Evolutionary conservation across 2,797 vertebrate species (phyloP), one percentile per base, ranked within the genome.

Genomic region (Phoebastria nigripes): DNA sequence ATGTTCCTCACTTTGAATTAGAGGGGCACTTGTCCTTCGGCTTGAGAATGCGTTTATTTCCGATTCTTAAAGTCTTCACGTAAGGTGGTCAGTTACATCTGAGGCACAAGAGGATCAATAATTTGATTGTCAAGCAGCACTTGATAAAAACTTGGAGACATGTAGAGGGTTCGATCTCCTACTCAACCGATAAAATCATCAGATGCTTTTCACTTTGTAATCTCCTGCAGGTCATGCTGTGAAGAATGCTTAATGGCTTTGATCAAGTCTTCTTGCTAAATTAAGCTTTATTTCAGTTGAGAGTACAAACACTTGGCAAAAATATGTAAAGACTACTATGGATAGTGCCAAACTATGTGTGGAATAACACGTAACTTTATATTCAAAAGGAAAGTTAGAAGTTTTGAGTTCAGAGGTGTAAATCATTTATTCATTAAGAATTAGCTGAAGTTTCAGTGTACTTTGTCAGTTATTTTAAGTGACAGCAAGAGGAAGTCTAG

Each of bases 31-130:
- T 41, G 18, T 46, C 46, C 3, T 2, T 20, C 4, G 61, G 7
- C 29, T 58, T 79, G 21, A 42, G 39, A 61, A 58, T 39, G 5
- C 12, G 3, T 13, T 59, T 74, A 9, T 8, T 82, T 69, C 8
- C 12, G 28, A 12, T 42, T 71, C 13, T 37, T 65, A 3, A 69
- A 33, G 18, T 4, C 26, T 62, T 73, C 8, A 2, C 0, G 0
- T 61, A 7, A 31, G 9, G 28, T 24, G 41, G 8, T 12, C 3
- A 12, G 16, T 69, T 63, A 13, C 8, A 9, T 20, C 4, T 7
- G 18, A 41, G 21, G 18, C 15, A 17, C 16, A 26, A 47, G 28
- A 55, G 19, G 31, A 44, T 37, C 5, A 24, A 26, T 54, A 42
- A 31, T 25, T 37, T 66, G 33, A 15, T 81, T 73, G 26, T 80